Evolutionary conservation across 2,113 vertebrate genomes (phyloP).

Genomic region (Hemibagrus wyckioides): DNA sequence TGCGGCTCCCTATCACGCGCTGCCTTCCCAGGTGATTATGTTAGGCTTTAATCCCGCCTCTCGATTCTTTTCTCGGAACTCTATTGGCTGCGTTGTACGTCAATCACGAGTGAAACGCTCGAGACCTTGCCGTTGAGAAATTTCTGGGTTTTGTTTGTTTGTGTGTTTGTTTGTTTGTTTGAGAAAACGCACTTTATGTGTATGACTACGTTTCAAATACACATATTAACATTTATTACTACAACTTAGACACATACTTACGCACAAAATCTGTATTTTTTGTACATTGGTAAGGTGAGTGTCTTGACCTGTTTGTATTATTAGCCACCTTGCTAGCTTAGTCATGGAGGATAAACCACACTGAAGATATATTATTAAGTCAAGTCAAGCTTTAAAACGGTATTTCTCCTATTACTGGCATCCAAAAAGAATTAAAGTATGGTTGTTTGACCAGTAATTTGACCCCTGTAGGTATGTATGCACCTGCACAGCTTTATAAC

Average conservation of each 20-base stretch:
- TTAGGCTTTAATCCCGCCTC: not conserved
- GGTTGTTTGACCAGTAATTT: not conserved
- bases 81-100: not conserved
- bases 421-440: not conserved
- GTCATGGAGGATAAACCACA: too few species aligned
- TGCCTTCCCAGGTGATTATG: not conserved
- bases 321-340: not conserved
- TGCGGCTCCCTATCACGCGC: not conserved
- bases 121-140: not conserved
- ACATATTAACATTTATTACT: not conserved
- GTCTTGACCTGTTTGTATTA: not conserved
- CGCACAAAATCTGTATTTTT: not conserved
- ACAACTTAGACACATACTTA: not conserved
- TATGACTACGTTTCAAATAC: not conserved
- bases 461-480: not conserved
- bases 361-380: not conserved
- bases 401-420: not conserved
- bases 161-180: not conserved
- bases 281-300: not conserved
- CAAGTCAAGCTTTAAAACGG: not conserved
- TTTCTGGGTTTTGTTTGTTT: not conserved
- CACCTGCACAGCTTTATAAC: not conserved
- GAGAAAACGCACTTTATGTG: not conserved
- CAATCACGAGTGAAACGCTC: not conserved
- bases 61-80: not conserved